Base-by-base conservation (phyloP, 2,888 invertebrate genomes). In the Napeogenes sylphis region DNA sequence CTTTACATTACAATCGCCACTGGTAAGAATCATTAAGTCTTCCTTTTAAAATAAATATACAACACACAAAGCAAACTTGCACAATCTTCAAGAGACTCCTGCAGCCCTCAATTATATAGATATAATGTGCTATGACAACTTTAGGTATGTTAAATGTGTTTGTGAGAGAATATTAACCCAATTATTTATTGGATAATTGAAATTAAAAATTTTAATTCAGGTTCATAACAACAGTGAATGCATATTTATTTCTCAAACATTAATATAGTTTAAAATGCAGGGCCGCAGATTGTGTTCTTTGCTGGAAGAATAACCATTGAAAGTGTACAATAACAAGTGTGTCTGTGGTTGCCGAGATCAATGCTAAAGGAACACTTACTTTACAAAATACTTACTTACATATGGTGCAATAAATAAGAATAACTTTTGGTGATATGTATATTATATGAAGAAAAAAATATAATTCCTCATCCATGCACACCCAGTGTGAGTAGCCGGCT, bases 341-440 rank as follows among this genome's bases (percentile, higher is more conserved):
- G 68, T 63, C 51, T 56, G 61, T 59, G 63, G 60, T 54, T 54
- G 54, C 54, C 61, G 54, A 47, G 51, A 55, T 63, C 56, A 42
- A 56, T 42, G 59, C 59, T 63, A 45, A 56, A 59, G 55, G 30
- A 56, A 56, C 63, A 56, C 45, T 56, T 51, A 12, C n/a, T 10
- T 51, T 21, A 51, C 51, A 51, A 51, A 21, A 51, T 30, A 51
- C 30, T 14, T 14, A 53, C 56, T 45, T 56, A 59, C 63, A 59
- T 60, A 66, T 54, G 47, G 58, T 66, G 64, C 56, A 68, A 68
- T 47, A 61, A 61, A 58, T 58, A 62, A 55, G 32, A 65, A 59
- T 65, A 65, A 62, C 61, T 33, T 60, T 68, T 66, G 62, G 70
- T 74, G 75, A 74, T 74, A 75, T 75, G 74, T 75, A 73, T 66